Evolutionary conservation across 2,797 vertebrate species (phyloP).

Genomic region (Knipowitschia caucasica): DNA sequence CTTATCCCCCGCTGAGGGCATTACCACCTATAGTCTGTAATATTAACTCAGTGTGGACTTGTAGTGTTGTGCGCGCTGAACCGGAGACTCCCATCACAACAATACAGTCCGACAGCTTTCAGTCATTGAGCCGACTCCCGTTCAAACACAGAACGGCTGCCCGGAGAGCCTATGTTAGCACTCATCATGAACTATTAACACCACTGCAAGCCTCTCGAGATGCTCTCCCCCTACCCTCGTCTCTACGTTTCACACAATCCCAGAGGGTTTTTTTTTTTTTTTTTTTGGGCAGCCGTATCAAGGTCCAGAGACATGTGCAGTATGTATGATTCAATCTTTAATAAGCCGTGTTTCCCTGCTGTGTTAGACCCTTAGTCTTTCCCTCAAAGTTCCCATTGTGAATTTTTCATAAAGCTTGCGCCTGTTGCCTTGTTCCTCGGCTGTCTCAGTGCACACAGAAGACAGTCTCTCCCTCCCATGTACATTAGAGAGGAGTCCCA

Average conservation of each 20-base stretch:
- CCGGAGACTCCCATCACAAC: constrained; percentile 8
- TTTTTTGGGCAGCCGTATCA: constrained; percentile 24
- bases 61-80: background rate
- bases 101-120: constrained; percentile 23
- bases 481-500: constrained; percentile 46
- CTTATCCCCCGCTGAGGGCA: constrained; percentile 56
- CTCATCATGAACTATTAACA: constrained; percentile 46
- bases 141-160: constrained; percentile 9
- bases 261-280: too few relatives aligned
- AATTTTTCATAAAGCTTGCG: constrained; percentile 64
- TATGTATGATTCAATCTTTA: constrained; percentile 64
- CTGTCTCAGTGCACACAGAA: constrained; percentile 55
- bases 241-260: constrained; percentile 39
- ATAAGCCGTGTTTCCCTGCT: constrained; percentile 57
- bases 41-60: constrained; percentile 38
- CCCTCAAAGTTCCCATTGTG: constrained; percentile 56
- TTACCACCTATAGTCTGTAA: constrained; percentile 57
- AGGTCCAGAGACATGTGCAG: constrained; percentile 40
- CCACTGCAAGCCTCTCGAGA: constrained; percentile 29
- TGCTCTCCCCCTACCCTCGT: constrained; percentile 10
- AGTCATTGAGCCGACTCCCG: constrained; percentile 9
- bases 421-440: constrained; percentile 57
- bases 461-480: constrained; percentile 37
- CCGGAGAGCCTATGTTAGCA: constrained; percentile 15
- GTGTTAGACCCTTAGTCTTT: constrained; percentile 46